Evolutionary conservation across 2,113 vertebrate species (phyloP).

Genomic region (Dipodomys ordii): DNA sequence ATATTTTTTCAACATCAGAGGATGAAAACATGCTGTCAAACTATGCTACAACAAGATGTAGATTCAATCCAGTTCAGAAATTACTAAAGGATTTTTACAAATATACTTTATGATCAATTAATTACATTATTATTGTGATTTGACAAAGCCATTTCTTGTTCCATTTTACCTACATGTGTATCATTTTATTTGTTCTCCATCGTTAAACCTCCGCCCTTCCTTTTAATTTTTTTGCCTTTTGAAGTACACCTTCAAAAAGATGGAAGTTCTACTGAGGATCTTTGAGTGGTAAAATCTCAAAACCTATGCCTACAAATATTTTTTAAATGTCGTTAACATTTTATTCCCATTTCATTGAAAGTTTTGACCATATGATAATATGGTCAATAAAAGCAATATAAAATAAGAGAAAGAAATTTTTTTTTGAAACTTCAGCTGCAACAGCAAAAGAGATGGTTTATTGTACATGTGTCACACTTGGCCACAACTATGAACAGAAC

Average conservation of each 20-base stretch:
- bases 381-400: background rate
- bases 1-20: background rate
- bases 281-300: background rate
- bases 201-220: background rate
- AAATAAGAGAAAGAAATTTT: background rate
- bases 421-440: no score
- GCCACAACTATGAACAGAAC: no score
- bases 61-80: slow-evolving; percentile 30
- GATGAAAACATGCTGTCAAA: slow-evolving; percentile 11
- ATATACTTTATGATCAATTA: background rate
- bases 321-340: background rate
- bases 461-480: no score
- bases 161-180: background rate
- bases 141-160: background rate
- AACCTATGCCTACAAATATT: background rate
- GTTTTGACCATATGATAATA: background rate
- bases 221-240: slow-evolving; percentile 4
- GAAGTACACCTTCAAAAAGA: background rate
- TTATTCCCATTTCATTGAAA: background rate
- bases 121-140: background rate
- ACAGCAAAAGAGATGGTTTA: no score
- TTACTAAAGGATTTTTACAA: background rate
- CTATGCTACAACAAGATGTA: background rate
- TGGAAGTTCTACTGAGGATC: background rate
- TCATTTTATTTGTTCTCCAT: slow-evolving; percentile 4